Percentiles rank a stretch among this genome's conserved stretches.
Evolutionary conservation across 2,888 invertebrate species (phyloP).

Genomic region (Alentia gelatinosa): DNA sequence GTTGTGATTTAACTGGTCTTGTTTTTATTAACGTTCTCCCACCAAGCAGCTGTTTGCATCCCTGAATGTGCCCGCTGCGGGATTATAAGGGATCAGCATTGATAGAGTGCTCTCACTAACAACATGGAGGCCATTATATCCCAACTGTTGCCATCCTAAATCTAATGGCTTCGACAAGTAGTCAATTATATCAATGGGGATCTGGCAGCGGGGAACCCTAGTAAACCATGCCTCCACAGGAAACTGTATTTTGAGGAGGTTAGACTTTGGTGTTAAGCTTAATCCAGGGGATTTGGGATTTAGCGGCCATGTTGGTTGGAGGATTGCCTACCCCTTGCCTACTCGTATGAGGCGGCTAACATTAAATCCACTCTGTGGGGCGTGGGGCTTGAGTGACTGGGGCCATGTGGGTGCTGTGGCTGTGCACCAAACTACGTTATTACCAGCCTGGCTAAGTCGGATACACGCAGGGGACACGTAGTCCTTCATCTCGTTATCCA

Average conservation of each 20-base stretch:
- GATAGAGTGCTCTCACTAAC: constrained; percentile 28
- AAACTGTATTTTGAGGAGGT: not conserved
- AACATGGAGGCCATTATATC: constrained; percentile 1
- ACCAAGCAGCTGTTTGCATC: not conserved
- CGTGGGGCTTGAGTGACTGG: not conserved
- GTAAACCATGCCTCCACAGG: not conserved
- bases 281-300: constrained; percentile 19
- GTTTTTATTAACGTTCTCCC: not conserved
- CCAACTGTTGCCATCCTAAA: not conserved
- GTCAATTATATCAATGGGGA: constrained; percentile 40
- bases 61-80: not conserved
- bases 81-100: not conserved
- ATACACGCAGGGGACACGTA: too few species aligned
- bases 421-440: not conserved
- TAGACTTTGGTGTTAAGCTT: constrained; percentile 22
- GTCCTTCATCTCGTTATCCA: not conserved
- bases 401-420: not conserved
- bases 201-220: not conserved
- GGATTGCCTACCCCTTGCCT: not conserved
- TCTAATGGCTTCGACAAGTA: not conserved
- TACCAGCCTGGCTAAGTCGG: too few species aligned
- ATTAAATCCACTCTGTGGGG: not conserved
- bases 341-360: too few species aligned
- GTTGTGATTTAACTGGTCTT: too few species aligned
- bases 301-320: not conserved